These are phyloP conservation scores for Karalla daura DNA, from an alignment of 2,797 vertebrate species.

Conservation along the genomic window DNA sequence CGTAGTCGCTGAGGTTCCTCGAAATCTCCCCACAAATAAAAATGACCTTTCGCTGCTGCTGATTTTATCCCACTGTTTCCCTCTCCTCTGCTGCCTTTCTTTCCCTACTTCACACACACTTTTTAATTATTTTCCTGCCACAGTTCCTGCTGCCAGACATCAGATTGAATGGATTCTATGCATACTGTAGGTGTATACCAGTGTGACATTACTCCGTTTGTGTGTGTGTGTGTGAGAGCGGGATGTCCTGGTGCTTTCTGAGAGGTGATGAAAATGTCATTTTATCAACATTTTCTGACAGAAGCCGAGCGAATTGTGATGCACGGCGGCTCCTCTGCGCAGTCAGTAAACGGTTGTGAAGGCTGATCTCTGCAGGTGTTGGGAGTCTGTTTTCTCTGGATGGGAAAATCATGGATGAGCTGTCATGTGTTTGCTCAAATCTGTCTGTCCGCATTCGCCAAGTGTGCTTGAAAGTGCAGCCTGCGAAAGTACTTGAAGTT, in stretches of 20 bases:
- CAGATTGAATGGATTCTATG: constrained; percentile 64
- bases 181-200: not conserved
- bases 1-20: too few relatives aligned
- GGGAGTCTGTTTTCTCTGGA: constrained; percentile 30
- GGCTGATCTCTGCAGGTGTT: constrained; percentile 51
- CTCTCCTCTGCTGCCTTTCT: constrained; percentile 37
- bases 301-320: constrained; percentile 67
- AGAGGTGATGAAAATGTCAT: constrained; percentile 69
- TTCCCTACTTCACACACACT: constrained; percentile 51
- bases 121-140: constrained; percentile 65
- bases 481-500: too few relatives aligned
- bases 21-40: too few relatives aligned
- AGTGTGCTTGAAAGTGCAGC: too few relatives aligned
- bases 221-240: not conserved
- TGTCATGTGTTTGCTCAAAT: constrained; percentile 43
- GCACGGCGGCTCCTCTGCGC: constrained; percentile 45
- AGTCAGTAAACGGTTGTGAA: constrained; percentile 35
- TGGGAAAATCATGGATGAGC: constrained; percentile 27
- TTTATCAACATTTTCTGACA: constrained; percentile 66
- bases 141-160: constrained; percentile 50
- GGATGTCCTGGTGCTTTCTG: constrained; percentile 39
- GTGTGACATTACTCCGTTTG: too few relatives aligned
- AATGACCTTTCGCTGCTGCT: not conserved
- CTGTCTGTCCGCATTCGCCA: constrained; percentile 19
- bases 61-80: constrained; percentile 28